Base-by-base conservation (phyloP, 2,888 invertebrate species). In the Yponomeuta malinellus region DNA sequence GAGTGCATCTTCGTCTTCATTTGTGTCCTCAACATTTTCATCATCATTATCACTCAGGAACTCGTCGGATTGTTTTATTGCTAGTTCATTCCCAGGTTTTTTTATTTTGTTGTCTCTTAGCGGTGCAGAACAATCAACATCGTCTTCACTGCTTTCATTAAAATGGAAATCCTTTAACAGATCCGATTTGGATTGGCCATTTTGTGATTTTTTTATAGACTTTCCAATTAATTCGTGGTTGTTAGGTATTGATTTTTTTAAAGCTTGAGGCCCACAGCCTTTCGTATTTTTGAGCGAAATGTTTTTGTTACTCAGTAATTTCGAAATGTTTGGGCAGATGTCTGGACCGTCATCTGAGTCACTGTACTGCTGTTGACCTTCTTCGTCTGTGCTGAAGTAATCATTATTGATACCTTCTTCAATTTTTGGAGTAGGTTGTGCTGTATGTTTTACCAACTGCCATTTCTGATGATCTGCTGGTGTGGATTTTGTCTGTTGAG, bases 321-420 rank as follows among this genome's bases (percentile, higher is more conserved):
- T 69, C 1, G 59, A 48, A 68, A 68, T 48, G 15, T 29, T 67
- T 67, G 65, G 23, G 29, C 65, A 31, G 33, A 65, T 64, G 64
- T 64, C 29, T 43, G 67, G 67, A 37, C 15, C 37, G 33, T 67
- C 15, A 48, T 79, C 75, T 23, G 74, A 70, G 63, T 73, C 68
- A 72, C 72, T 37, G 79, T 74, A 9, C 12, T 33, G 12, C 89
- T 88, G 78, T 84, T 84, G 59, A 9, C 67, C 70, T 33, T 63
- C 69, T 29, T 70, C 64, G 12, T 68, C 70, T 48, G 69, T 68
- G 71, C 64, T 70, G 48, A 64, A 70, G 69, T 72, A 68, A 67
- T 70, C 75, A 66, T 68, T 69, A 70, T 71, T 71, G 23, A 59
- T 15, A 59, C 15, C 15, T 15, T 59, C 52, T 10, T 52, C 12